These are phyloP conservation scores for Harmothoe impar DNA, from an alignment of 2,888 invertebrate genomes.

Conservation along the genomic window DNA sequence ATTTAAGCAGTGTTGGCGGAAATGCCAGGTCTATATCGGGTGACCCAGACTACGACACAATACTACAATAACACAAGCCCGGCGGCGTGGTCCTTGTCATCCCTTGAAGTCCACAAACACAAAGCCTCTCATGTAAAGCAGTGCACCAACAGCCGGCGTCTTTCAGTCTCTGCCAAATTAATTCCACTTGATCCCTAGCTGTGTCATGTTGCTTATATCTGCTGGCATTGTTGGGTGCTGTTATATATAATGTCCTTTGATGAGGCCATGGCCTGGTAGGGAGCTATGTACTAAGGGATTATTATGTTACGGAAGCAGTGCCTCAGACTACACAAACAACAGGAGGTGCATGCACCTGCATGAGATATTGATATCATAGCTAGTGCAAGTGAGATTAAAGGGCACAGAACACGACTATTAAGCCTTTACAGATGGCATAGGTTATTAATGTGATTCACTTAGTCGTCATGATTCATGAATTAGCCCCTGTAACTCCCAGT, in stretches of 20 bases:
- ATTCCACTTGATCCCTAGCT: constrained; percentile 13
- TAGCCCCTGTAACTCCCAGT: too few relatives aligned
- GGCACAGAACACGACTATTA: too few relatives aligned
- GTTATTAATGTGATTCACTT: too few relatives aligned
- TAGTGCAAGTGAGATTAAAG: too few relatives aligned
- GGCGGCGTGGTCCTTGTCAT: neutral
- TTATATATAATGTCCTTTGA: constrained; percentile 26
- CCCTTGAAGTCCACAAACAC: neutral
- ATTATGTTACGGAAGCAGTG: neutral
- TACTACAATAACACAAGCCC: too few relatives aligned
- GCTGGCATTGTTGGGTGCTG: neutral
- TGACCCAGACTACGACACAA: too few relatives aligned
- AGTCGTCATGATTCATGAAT: too few relatives aligned
- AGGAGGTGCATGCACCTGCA: too few relatives aligned
- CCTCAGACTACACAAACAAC: neutral
- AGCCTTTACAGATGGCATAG: too few relatives aligned
- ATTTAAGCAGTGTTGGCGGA: too few relatives aligned
- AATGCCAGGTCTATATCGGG: too few relatives aligned
- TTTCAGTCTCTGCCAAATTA: neutral
- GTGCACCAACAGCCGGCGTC: neutral
- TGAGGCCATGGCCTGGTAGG: neutral
- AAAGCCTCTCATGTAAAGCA: neutral
- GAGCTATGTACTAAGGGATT: neutral
- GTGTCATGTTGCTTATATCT: neutral
- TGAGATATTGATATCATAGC: too few relatives aligned